Evolutionary conservation across 2,113 vertebrate species (phyloP).

Genomic region (Thunnus thynnus): DNA sequence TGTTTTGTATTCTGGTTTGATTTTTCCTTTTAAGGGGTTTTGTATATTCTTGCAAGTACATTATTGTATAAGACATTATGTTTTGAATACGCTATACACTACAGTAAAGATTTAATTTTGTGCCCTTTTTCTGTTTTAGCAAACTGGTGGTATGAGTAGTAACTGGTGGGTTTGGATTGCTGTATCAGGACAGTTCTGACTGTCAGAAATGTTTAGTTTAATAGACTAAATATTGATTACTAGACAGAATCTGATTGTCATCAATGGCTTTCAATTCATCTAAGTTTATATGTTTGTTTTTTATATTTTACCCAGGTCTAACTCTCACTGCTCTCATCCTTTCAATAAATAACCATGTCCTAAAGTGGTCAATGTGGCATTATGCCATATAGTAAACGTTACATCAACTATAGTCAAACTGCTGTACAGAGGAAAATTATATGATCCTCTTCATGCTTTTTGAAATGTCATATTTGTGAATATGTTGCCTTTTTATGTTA

Average conservation of each 20-base stretch:
- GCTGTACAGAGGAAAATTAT: constrained; percentile 8
- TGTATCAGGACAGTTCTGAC: neutral
- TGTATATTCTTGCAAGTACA: constrained; percentile 13
- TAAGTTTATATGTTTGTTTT: neutral
- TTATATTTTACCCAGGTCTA: neutral
- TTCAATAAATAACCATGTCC: neutral
- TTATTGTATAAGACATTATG: constrained; percentile 13
- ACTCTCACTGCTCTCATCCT: neutral
- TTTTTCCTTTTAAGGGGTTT: neutral
- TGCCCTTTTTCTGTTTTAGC: neutral
- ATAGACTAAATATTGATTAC: neutral
- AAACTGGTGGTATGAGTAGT: neutral
- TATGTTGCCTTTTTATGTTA: constrained; percentile 47
- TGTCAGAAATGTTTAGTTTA: neutral
- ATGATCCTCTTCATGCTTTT: constrained; percentile 11
- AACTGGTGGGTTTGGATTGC: neutral
- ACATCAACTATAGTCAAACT: neutral
- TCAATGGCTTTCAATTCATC: neutral
- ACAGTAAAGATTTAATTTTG: neutral
- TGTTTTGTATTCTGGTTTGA: neutral
- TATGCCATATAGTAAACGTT: accelerated
- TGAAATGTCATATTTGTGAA: constrained; percentile 43
- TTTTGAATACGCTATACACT: neutral
- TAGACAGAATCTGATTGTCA: neutral
- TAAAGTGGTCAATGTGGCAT: neutral